Evolutionary conservation across 2,888 invertebrate species (phyloP).

Genomic region (Sepioteuthis lessoniana): DNA sequence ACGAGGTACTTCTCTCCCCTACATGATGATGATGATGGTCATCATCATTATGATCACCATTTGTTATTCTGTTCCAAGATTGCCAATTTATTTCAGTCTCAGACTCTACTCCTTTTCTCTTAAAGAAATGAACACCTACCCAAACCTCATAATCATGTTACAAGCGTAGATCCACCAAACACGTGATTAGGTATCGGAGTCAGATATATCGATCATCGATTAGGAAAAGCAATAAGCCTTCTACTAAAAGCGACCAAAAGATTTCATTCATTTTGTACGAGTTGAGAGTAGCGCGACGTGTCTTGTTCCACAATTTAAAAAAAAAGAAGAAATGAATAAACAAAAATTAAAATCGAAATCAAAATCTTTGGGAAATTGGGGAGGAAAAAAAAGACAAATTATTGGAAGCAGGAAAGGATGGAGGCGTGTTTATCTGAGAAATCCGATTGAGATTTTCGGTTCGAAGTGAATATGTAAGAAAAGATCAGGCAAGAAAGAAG

Average conservation of each 20-base stretch:
- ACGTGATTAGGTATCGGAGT: slow-evolving; percentile 3
- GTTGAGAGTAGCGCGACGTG: neutral
- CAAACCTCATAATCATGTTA: neutral
- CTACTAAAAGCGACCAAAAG: neutral
- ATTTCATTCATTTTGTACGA: neutral
- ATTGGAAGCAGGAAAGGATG: neutral
- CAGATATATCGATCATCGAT: slow-evolving; percentile 33
- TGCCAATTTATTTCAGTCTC: too few species aligned
- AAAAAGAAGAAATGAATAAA: neutral
- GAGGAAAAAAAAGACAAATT: neutral
- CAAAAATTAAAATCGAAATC: neutral
- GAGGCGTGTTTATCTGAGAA: neutral
- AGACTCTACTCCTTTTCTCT: too few species aligned
- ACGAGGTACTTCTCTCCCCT: too few species aligned
- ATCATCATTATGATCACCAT: too few species aligned
- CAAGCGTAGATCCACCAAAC: neutral
- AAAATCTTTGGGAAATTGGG: neutral
- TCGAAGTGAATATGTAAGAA: neutral
- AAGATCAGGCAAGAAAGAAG: neutral
- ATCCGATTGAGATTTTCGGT: neutral
- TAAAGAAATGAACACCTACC: neutral
- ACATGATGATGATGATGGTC: too few species aligned
- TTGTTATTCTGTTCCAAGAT: too few species aligned
- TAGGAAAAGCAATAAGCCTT: neutral
- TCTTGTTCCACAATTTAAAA: neutral